phyloP scores from a whole-genome alignment of 2,797 vertebrate genomes.

The Acipenser oxyrinchus region DNA sequence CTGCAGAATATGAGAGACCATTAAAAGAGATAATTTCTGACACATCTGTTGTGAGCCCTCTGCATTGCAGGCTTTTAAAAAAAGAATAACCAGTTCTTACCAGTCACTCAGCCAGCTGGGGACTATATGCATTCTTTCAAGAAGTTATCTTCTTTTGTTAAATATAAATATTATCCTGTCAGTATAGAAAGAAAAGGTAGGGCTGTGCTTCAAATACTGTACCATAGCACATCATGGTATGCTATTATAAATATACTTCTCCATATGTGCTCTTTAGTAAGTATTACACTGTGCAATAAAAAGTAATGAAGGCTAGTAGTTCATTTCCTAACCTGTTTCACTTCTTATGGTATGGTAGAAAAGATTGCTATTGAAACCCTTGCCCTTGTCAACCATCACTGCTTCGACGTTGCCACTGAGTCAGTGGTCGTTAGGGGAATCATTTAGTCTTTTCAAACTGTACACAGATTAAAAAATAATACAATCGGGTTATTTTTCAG shows the following conservation, averaged over 20 bases:
- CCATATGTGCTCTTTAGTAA: no score
- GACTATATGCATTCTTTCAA: constrained; percentile 9
- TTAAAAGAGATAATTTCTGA: constrained; percentile 4
- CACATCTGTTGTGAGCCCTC: constrained; percentile 7
- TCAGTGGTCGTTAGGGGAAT: not conserved
- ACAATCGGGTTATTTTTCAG: no score
- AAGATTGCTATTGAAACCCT: no score
- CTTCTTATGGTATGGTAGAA: no score
- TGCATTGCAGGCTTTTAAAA: constrained; percentile 22
- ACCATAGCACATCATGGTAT: no score
- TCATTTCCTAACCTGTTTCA: no score
- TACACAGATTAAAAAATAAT: not conserved
- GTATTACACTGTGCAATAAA: no score
- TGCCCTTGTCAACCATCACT: not conserved
- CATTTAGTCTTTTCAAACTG: not conserved
- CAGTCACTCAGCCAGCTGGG: constrained; percentile 4
- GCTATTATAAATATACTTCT: no score
- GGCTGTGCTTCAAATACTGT: no score
- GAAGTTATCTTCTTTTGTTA: not conserved
- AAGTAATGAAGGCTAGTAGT: no score
- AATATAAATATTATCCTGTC: not conserved
- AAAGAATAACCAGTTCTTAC: constrained; percentile 12
- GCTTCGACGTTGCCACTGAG: not conserved
- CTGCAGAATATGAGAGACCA: no score
- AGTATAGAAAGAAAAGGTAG: no score